Percentiles rank a stretch among this genome's conserved stretches.
These are phyloP conservation scores for Rhea pennata DNA, from an alignment of 2,113 vertebrate genomes.

Conservation along the genomic window DNA sequence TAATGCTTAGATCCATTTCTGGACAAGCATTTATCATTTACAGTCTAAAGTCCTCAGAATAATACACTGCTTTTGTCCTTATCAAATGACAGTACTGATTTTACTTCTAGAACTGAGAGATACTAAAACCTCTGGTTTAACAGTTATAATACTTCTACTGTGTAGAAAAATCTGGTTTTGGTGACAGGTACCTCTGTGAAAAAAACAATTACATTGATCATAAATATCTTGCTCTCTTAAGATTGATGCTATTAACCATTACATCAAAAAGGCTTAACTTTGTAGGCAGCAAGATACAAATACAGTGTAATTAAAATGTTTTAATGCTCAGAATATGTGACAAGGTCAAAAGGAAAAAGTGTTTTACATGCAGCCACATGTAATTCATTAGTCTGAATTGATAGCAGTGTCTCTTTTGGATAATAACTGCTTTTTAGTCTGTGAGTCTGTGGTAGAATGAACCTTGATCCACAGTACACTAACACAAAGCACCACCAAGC, in stretches of 20 bases:
- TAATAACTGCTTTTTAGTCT: neutral
- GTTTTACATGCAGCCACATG: rapidly evolving
- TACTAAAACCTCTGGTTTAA: neutral
- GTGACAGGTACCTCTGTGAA: neutral
- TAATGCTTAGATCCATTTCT: neutral
- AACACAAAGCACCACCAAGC: neutral
- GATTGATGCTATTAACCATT: neutral
- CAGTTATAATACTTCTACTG: neutral
- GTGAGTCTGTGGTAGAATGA: neutral
- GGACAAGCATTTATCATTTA: neutral
- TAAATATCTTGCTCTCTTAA: neutral
- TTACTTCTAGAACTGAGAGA: neutral
- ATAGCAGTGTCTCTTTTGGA: neutral
- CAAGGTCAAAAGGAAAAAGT: neutral
- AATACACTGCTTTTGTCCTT: neutral
- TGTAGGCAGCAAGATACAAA: neutral
- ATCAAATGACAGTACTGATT: neutral
- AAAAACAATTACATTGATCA: neutral
- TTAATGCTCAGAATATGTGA: neutral
- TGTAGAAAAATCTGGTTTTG: neutral
- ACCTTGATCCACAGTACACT: neutral
- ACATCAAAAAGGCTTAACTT: neutral
- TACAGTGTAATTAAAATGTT: neutral
- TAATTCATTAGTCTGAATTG: neutral
- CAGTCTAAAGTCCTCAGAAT: neutral